A percentile compares a stretch with the other conserved stretches of the same genome.
Evolutionary conservation across 2,113 vertebrate species (phyloP).

Genomic region (Zosterops borbonicus): DNA sequence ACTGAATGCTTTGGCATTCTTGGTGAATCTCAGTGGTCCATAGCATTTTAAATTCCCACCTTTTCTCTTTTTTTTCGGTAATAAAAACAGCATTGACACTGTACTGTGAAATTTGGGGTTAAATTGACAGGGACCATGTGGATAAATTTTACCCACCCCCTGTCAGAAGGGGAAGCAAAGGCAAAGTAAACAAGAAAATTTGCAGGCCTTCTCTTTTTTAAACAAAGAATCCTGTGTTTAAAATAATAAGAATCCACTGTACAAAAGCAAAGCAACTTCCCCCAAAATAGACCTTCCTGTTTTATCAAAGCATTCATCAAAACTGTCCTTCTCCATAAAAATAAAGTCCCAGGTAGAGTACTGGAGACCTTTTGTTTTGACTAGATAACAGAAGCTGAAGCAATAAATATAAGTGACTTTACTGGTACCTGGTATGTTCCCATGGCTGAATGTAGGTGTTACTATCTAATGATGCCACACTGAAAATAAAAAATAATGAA

Average conservation of each 20-base stretch:
- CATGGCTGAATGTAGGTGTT: not conserved
- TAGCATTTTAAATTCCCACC: not conserved
- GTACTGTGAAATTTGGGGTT: not conserved
- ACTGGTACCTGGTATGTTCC: not conserved
- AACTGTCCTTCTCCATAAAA: slow-evolving; percentile 22
- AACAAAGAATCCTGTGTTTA: slow-evolving; percentile 63
- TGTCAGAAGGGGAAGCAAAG: slow-evolving; percentile 40
- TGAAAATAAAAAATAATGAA: not conserved
- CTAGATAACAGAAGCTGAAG: not conserved
- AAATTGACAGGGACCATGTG: not conserved
- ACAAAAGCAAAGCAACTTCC: slow-evolving; percentile 40
- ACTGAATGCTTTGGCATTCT: not conserved
- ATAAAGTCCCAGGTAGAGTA: slow-evolving; percentile 21
- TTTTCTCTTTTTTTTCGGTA: not conserved
- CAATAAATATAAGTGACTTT: not conserved
- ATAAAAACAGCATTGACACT: not conserved
- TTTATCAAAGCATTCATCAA: slow-evolving; percentile 47
- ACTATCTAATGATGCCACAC: not conserved
- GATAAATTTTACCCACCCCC: slow-evolving; percentile 11
- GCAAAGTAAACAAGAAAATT: slow-evolving; percentile 53
- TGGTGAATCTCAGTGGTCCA: not conserved
- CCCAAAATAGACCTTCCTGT: slow-evolving; percentile 56
- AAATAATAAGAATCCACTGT: slow-evolving; percentile 56
- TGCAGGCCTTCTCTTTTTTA: slow-evolving; percentile 50
- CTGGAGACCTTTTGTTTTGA: not conserved